phyloP scores from a whole-genome alignment of 1,140 invertebrate genomes.

The Lordiphosa stackelbergi region DNA sequence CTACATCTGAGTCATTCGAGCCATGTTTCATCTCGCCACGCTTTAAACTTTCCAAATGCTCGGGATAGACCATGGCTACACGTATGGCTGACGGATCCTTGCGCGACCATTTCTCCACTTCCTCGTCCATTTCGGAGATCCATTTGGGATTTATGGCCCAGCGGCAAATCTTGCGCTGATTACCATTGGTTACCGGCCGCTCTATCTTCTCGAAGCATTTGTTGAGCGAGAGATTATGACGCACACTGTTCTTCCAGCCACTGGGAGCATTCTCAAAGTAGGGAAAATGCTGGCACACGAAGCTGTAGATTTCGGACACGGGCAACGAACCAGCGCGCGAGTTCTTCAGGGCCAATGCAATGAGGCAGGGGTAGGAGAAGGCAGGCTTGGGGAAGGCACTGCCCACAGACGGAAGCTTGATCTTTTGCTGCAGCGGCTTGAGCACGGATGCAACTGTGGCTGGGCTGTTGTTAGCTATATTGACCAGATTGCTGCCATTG shows the following conservation, averaged over 20 bases:
- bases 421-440: conserved; percentile 78
- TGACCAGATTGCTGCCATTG: conserved; percentile 40
- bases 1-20: too few species aligned
- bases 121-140: conserved; percentile 97
- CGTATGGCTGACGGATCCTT: conserved; percentile 93
- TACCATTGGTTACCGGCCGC: conserved; percentile 89
- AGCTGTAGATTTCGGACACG: conserved; percentile 98
- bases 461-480: conserved; percentile 19
- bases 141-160: conserved; percentile 98
- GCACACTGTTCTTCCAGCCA: conserved; percentile 98
- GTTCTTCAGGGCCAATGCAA: conserved; percentile 98
- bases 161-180: conserved; percentile 91
- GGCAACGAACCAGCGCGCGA: conserved; percentile 94
- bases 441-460: conserved; percentile 25
- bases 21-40: conserved; percentile 90
- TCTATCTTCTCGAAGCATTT: conserved; percentile 99
- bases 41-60: conserved; percentile 88
- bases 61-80: conserved; percentile 93
- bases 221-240: conserved; percentile 96
- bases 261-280: conserved; percentile 98
- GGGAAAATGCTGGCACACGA: conserved; percentile 98
- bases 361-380: conserved; percentile 98
- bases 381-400: conserved; percentile 76
- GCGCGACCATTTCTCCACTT: conserved; percentile 96
- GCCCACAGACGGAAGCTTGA: conserved; percentile 78